Base-by-base conservation (phyloP, 2,113 vertebrate genomes). In the Lepisosteus osseus region DNA sequence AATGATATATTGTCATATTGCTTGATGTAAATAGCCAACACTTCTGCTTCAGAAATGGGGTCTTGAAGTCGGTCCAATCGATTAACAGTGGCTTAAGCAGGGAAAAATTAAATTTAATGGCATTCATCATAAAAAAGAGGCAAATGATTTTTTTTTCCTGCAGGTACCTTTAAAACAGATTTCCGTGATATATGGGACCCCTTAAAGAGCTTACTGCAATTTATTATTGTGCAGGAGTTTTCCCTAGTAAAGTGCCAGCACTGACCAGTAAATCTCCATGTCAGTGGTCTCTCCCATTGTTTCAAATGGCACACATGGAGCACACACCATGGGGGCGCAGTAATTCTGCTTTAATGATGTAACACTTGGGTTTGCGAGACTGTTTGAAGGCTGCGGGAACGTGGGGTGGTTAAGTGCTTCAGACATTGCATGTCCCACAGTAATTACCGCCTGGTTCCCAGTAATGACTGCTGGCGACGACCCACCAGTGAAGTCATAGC, bases 171-270 rank as follows among this genome's bases (percentile, higher is more conserved):
- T 80, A 74, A 83, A 75, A 81, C 75, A 74, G 73, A 74, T 73
- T 73, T 81, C 76, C 84, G 84, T 89, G 86, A 91, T 88, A 85
- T 90, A 89, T 82, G 72, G 86, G 84, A 79, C 80, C 85, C 85
- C 88, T 87, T 86, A 85, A 88, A 89, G 79, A 80, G 80, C 81
- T 72, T 81, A 74, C 74, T 78, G 86, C 84, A 85, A 89, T 94
- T 94, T 91, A 94, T 94, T 94, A 92, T 83, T 82, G 86, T 85
- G 85, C 85, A 79, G 90, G 90, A 92, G 91, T 92, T 93, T 87
- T 87, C 92, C 88, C 92, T 90, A 90, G 87, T 95, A 92, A 95
- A 94, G 87, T 93, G 89, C 87, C 91, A 94, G 84, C 76, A 88
- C 84, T 90, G 80, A 85, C 85, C 92, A 89, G 85, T 94, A 91